Conservation (phyloP, 2,888 invertebrate genomes). For the Drosophila fulvimacula region DNA sequence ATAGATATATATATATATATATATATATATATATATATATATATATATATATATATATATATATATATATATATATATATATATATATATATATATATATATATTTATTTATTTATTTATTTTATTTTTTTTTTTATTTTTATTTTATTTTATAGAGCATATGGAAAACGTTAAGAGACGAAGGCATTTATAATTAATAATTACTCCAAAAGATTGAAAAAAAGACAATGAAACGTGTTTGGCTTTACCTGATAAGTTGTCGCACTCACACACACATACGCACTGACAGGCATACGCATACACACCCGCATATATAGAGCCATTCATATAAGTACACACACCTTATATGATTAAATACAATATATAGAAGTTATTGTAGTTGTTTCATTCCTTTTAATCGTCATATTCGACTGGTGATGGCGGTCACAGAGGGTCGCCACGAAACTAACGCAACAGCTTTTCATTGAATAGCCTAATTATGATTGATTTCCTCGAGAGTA, state of each 20-base stretch:
- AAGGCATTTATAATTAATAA: slow-evolving; percentile 51
- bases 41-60: neutral
- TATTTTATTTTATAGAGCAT: too few relatives aligned
- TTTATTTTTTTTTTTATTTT: too few relatives aligned
- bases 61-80: too few relatives aligned
- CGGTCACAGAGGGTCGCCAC: slow-evolving; percentile 42
- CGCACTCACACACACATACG: slow-evolving; percentile 33
- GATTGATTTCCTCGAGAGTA: neutral
- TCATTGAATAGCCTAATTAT: neutral
- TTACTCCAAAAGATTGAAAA: slow-evolving; percentile 71
- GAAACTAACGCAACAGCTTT: slow-evolving; percentile 13
- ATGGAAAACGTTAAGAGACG: slow-evolving; percentile 1
- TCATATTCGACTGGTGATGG: slow-evolving; percentile 55
- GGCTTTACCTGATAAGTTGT: slow-evolving; percentile 66
- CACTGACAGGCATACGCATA: slow-evolving; percentile 25
- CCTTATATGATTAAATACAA: slow-evolving; percentile 78
- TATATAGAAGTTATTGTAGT: slow-evolving; percentile 60
- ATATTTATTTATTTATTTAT: too few relatives aligned
- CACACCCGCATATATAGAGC: slow-evolving; percentile 19
- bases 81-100: too few relatives aligned
- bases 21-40: too few relatives aligned
- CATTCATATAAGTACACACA: slow-evolving; percentile 65
- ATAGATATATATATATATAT: too few relatives aligned
- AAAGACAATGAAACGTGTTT: slow-evolving; percentile 80
- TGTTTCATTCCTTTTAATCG: slow-evolving; percentile 61